phyloP scores from a whole-genome alignment of 2,888 invertebrate genomes.

The Platycheirus rosarum region DNA sequence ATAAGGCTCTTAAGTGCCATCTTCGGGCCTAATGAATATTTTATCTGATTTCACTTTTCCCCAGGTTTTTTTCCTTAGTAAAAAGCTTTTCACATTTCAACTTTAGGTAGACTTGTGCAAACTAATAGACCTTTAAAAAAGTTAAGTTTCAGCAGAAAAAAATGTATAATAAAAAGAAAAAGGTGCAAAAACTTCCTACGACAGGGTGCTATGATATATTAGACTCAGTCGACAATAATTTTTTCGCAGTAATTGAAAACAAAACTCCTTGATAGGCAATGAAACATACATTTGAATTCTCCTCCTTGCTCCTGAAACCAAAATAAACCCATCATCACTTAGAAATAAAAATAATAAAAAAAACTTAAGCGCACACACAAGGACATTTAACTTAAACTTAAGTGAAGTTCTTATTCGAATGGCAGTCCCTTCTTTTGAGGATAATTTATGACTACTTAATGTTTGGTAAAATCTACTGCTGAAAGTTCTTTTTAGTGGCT shows the following conservation, averaged over 20 bases:
- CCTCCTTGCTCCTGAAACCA: neutral
- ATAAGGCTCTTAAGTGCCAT: conserved; percentile 34
- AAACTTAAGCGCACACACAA: neutral
- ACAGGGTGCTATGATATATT: conserved; percentile 63
- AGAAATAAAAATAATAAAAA: neutral
- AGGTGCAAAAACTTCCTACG: conserved; percentile 10
- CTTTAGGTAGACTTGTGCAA: conserved; percentile 10
- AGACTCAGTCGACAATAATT: conserved; percentile 59
- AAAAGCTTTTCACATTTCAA: too few species aligned
- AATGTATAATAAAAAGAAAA: neutral
- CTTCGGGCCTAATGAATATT: conserved; percentile 65
- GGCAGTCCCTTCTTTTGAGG: conserved; percentile 9
- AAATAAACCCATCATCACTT: too few species aligned
- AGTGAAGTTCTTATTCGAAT: conserved; percentile 20
- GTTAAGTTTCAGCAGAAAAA: too few species aligned
- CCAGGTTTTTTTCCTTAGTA: neutral
- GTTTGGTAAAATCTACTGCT: conserved; percentile 55
- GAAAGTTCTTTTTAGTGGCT: too few species aligned
- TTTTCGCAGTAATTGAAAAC: conserved; percentile 57
- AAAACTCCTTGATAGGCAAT: conserved; percentile 60
- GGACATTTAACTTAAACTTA: conserved; percentile 2
- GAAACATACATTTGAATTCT: conserved; percentile 64
- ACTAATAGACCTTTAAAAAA: conserved; percentile 14
- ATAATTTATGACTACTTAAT: conserved; percentile 51
- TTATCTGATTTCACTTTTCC: conserved; percentile 62